Evolutionary conservation across 2,113 vertebrate species (phyloP).

Genomic region (Terrapene triunguis): DNA sequence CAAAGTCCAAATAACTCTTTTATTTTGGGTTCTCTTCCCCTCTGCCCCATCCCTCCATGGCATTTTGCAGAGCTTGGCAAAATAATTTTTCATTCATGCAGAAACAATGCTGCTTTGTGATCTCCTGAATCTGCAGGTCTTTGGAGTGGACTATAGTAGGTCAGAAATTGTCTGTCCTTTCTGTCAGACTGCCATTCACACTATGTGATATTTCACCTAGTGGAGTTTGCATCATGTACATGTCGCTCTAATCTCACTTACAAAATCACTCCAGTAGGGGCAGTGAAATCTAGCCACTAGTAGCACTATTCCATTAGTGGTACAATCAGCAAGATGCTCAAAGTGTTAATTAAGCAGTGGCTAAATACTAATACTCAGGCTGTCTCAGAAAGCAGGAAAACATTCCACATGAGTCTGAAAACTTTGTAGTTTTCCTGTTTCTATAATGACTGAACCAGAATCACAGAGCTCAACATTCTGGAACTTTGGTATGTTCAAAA

Average conservation of each 20-base stretch:
- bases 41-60: constrained; percentile 69
- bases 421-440: background rate
- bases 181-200: constrained; percentile 71
- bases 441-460: background rate
- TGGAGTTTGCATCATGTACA: background rate
- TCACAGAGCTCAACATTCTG: background rate
- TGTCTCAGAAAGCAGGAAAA: background rate
- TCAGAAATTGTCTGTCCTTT: constrained; percentile 61
- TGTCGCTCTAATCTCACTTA: background rate
- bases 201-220: accelerated
- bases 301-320: background rate
- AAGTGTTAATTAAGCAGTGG: background rate
- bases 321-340: background rate
- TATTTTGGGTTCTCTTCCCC: constrained; percentile 66
- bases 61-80: constrained; percentile 68
- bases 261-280: background rate
- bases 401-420: background rate
- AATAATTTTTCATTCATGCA: constrained; percentile 70
- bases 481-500: background rate
- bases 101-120: constrained; percentile 77
- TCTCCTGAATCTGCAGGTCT: constrained; percentile 71
- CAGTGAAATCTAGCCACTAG: background rate
- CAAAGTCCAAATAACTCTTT: constrained; percentile 66
- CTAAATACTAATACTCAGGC: background rate
- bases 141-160: constrained; percentile 71